Percentiles rank a stretch among this genome's conserved stretches.
These are phyloP conservation scores for Symphodus melops DNA, from an alignment of 2,113 vertebrate species.

Conservation along the genomic window DNA sequence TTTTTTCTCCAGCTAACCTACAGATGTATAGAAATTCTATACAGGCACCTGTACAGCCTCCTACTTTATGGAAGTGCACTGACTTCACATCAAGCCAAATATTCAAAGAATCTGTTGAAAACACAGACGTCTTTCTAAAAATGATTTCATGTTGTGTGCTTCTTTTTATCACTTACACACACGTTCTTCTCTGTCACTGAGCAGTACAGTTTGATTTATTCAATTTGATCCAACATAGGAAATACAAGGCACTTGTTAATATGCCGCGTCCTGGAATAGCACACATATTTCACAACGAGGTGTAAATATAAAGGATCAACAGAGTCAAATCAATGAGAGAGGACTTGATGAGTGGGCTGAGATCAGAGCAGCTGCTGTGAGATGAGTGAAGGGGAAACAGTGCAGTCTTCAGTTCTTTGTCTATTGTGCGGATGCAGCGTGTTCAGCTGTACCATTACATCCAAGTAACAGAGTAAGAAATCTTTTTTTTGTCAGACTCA, in stretches of 20 bases:
- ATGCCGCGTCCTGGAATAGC: conserved; percentile 22
- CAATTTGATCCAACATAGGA: background rate
- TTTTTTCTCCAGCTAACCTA: background rate
- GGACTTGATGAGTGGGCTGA: background rate
- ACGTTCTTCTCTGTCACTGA: background rate
- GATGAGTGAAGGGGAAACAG: no score
- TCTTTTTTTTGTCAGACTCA: background rate
- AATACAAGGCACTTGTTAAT: conserved; percentile 69
- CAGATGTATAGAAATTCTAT: background rate
- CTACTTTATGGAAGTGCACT: background rate
- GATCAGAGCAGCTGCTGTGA: background rate
- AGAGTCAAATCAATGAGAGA: background rate
- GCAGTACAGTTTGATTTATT: background rate
- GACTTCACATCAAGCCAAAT: background rate
- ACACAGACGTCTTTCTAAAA: background rate
- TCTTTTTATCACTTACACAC: background rate
- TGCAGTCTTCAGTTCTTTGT: no score
- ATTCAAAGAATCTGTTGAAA: background rate
- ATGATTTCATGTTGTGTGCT: background rate
- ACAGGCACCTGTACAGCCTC: background rate
- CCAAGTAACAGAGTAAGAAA: background rate
- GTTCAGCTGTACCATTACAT: background rate
- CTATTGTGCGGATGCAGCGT: background rate
- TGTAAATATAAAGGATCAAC: background rate
- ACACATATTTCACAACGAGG: conserved; percentile 1